These are phyloP conservation scores for Zophobas atratus DNA, from an alignment of 1,140 invertebrate genomes.

Conservation along the genomic window DNA sequence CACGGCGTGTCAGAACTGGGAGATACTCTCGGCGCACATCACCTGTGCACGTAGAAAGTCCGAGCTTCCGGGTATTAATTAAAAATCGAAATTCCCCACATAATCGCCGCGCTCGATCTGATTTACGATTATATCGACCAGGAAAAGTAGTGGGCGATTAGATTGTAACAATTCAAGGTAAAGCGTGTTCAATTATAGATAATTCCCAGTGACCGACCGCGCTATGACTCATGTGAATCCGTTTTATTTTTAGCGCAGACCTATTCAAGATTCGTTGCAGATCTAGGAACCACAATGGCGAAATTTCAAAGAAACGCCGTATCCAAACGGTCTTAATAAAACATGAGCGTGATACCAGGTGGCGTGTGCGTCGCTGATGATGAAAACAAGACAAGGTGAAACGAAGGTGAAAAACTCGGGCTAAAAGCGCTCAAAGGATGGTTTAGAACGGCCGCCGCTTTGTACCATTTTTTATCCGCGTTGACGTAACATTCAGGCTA, in stretches of 20 bases:
- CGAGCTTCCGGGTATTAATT: constrained; percentile 43
- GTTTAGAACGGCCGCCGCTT: neutral
- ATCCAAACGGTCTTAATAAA: constrained; percentile 19
- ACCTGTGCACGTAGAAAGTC: constrained; percentile 29
- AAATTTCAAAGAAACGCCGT: constrained; percentile 25
- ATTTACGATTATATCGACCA: constrained; percentile 22
- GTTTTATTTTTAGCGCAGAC: constrained; percentile 24
- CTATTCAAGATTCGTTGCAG: constrained; percentile 35
- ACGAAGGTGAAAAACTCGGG: constrained; percentile 18
- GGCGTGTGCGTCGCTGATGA: neutral
- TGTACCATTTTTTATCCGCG: neutral
- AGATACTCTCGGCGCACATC: constrained; percentile 1
- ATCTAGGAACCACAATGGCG: constrained; percentile 8
- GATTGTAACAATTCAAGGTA: constrained; percentile 39
- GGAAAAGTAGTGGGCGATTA: constrained; percentile 30
- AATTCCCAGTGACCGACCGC: constrained; percentile 26
- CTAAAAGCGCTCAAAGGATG: constrained; percentile 2
- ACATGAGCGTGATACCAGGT: constrained; percentile 12
- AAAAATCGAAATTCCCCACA: constrained; percentile 32
- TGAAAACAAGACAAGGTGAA: constrained; percentile 15
- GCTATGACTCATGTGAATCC: constrained; percentile 30
- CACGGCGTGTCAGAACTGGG: neutral
- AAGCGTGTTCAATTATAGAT: constrained; percentile 33
- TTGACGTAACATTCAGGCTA: constrained; percentile 3
- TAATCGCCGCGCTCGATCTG: constrained; percentile 5